Evolutionary conservation across 2,888 invertebrate genomes (phyloP).

Genomic region (Thumatha senex): DNA sequence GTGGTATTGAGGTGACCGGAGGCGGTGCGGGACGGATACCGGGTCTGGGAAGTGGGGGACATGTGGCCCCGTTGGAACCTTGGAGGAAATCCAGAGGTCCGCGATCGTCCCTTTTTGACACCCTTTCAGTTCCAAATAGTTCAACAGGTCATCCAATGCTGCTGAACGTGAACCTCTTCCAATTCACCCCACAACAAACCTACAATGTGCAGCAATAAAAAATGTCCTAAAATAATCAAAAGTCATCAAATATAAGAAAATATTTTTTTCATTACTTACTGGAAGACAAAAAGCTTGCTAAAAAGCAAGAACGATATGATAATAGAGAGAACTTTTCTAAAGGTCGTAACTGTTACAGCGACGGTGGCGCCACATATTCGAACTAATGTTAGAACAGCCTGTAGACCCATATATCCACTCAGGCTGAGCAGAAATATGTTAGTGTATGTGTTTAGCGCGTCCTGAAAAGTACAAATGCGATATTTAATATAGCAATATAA

Average conservation of each 20-base stretch:
- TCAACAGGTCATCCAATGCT: too few species aligned
- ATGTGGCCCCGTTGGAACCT: too few species aligned
- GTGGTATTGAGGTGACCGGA: too few species aligned
- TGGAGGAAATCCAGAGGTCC: too few species aligned
- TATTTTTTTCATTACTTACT: slow-evolving; percentile 89
- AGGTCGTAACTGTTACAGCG: slow-evolving; percentile 96
- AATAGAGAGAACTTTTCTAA: slow-evolving; percentile 95
- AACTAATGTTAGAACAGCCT: slow-evolving; percentile 95
- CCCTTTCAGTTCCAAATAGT: too few species aligned
- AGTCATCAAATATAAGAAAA: neutral
- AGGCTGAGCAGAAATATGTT: slow-evolving; percentile 94
- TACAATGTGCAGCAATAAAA: too few species aligned
- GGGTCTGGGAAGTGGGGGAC: too few species aligned
- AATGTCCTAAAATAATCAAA: too few species aligned
- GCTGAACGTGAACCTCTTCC: too few species aligned
- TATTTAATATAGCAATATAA: neutral
- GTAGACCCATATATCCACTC: slow-evolving; percentile 96
- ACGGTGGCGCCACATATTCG: slow-evolving; percentile 95
- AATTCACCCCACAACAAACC: too few species aligned
- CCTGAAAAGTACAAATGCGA: slow-evolving; percentile 72
- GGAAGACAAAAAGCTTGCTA: slow-evolving; percentile 95
- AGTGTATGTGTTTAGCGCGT: slow-evolving; percentile 89
- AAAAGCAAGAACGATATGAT: slow-evolving; percentile 96
- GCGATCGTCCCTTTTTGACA: too few species aligned
- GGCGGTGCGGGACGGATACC: too few species aligned